These are phyloP conservation scores for Etheostoma perlongum DNA, from an alignment of 2,797 vertebrate species.

Conservation along the genomic window DNA sequence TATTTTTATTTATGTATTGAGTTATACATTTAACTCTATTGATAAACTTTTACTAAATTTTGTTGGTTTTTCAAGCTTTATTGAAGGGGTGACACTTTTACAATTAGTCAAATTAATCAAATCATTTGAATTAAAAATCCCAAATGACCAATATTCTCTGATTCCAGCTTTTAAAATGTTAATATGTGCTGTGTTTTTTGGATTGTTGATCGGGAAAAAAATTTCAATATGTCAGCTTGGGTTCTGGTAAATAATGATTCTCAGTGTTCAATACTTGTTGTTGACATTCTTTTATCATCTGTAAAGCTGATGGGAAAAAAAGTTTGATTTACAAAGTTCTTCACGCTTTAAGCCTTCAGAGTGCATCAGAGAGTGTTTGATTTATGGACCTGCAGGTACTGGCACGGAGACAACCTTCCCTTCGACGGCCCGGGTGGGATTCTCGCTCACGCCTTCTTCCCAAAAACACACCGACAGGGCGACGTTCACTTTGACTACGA, in stretches of 20 bases:
- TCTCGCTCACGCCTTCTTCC: slow-evolving; percentile 96
- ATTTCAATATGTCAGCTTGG: neutral
- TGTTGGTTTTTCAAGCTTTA: too few species aligned
- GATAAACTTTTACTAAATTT: too few species aligned
- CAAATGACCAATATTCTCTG: too few species aligned
- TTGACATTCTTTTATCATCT: neutral
- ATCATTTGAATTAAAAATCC: neutral
- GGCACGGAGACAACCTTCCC: slow-evolving; percentile 94
- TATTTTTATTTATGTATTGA: neutral
- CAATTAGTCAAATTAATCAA: neutral
- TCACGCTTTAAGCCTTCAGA: neutral
- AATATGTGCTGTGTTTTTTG: neutral
- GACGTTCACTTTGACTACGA: slow-evolving; percentile 97
- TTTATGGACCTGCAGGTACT: slow-evolving; percentile 85
- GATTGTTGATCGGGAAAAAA: neutral
- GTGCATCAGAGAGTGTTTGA: slow-evolving; percentile 12
- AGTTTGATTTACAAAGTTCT: neutral
- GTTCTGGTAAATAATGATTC: too few species aligned
- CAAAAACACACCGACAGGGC: slow-evolving; percentile 92
- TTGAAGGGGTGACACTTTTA: neutral
- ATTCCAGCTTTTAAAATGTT: neutral
- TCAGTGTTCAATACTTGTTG: too few species aligned
- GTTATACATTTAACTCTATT: neutral
- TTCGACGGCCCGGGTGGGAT: slow-evolving; percentile 96
- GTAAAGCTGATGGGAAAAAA: neutral